phyloP scores from a whole-genome alignment of 1,140 invertebrate genomes.

The Propsilocerus akamusi region DNA sequence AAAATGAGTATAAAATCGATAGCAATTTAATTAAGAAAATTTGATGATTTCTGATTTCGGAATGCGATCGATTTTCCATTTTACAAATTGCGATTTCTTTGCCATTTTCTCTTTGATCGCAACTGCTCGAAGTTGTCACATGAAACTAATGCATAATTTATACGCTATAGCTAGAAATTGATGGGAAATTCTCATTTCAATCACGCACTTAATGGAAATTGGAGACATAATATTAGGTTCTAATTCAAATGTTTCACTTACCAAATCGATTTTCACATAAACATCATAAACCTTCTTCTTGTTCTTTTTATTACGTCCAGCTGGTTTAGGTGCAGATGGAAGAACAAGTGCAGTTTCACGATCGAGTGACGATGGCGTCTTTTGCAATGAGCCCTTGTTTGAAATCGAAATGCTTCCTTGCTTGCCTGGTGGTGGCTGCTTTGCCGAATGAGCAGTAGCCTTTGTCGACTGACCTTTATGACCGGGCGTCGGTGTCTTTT shows the following conservation, averaged over 20 bases:
- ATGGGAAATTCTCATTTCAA: too few relatives aligned
- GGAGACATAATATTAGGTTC: too few relatives aligned
- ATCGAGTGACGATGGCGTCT: not conserved
- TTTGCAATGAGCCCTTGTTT: conserved; percentile 1
- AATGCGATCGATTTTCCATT: not conserved
- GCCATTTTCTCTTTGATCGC: too few relatives aligned
- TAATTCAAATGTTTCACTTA: conserved; percentile 30
- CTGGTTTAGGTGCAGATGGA: conserved; percentile 32
- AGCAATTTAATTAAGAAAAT: not conserved
- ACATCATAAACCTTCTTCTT: conserved; percentile 64
- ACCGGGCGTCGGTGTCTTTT: conserved; percentile 35
- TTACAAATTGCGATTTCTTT: too few relatives aligned
- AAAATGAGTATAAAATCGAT: too few relatives aligned
- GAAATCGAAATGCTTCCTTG: conserved; percentile 26
- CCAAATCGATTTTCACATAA: conserved; percentile 63
- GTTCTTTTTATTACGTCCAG: conserved; percentile 50
- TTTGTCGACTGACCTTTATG: conserved; percentile 34
- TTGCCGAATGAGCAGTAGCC: conserved; percentile 33
- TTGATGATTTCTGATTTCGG: not conserved
- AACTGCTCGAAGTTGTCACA: too few relatives aligned
- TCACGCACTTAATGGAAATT: too few relatives aligned
- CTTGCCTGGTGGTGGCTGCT: conserved; percentile 34
- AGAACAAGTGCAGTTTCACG: conserved; percentile 25
- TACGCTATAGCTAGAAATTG: too few relatives aligned
- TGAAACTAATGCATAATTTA: too few relatives aligned